Percentiles rank a stretch among this genome's conserved stretches.
phyloP scores from a whole-genome alignment of 2,113 vertebrate species.

The Numenius arquata region DNA sequence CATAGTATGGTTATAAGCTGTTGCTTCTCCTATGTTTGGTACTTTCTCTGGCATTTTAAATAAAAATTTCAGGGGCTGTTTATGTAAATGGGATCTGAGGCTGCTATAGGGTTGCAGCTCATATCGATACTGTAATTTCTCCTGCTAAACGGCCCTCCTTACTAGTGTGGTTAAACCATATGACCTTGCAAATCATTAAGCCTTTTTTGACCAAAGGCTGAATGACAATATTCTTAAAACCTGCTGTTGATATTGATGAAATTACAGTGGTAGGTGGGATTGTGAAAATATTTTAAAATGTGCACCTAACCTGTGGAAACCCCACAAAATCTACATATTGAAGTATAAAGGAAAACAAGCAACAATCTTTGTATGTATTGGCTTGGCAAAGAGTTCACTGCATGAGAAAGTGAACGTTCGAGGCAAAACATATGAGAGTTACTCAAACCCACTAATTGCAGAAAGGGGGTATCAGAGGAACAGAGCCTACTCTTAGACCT shows the following conservation, averaged over 20 bases:
- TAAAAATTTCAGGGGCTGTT: not conserved
- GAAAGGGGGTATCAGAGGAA: not conserved
- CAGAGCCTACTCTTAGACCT: not conserved
- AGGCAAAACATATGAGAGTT: not conserved
- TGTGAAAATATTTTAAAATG: not conserved
- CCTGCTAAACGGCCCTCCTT: not conserved
- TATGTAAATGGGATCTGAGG: not conserved
- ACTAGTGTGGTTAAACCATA: not conserved
- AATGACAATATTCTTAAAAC: not conserved
- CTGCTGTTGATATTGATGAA: not conserved
- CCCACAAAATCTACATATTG: not conserved
- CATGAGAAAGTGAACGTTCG: not conserved
- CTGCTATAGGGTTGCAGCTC: not conserved
- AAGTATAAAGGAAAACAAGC: not conserved
- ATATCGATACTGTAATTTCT: not conserved
- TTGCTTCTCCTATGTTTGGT: not conserved
- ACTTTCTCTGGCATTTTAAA: not conserved
- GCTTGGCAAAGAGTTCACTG: not conserved
- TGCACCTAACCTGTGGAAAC: not conserved
- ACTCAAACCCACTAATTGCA: not conserved
- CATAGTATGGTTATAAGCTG: not conserved
- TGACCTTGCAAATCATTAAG: not conserved
- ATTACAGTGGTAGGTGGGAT: not conserved
- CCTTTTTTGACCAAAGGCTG: not conserved
- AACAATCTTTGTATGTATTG: not conserved